Percentiles rank a stretch among this genome's conserved stretches.
Conservation (phyloP, 2,113 vertebrate genomes). For the Microtus montanus region DNA sequence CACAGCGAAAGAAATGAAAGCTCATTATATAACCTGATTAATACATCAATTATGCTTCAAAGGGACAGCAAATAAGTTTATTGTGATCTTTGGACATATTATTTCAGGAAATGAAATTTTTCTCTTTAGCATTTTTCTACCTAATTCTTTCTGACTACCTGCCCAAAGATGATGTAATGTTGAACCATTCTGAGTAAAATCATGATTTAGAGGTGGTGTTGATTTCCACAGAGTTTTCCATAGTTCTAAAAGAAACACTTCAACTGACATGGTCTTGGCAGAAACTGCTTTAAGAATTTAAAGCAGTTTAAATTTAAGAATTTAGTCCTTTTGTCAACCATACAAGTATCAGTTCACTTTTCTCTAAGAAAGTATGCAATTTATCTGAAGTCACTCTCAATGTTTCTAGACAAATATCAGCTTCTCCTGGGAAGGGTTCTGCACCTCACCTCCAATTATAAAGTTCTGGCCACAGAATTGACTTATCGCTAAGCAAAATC, state of each 20-base stretch:
- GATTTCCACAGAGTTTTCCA: slow-evolving; percentile 49
- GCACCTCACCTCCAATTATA: not conserved
- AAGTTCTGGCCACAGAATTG: not conserved
- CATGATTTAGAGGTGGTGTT: not conserved
- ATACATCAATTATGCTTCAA: slow-evolving; percentile 57
- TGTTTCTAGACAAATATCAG: not conserved
- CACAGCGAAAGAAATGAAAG: slow-evolving; percentile 60
- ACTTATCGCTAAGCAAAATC: not conserved
- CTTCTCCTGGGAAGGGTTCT: not conserved
- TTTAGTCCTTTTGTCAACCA: not conserved
- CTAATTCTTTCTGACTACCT: slow-evolving; percentile 47
- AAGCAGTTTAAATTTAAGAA: not conserved
- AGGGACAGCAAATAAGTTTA: slow-evolving; percentile 45
- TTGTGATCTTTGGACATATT: slow-evolving; percentile 30
- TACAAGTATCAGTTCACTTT: not conserved
- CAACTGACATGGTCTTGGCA: not conserved
- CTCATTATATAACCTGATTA: slow-evolving; percentile 50
- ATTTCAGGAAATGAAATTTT: slow-evolving; percentile 49
- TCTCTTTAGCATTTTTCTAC: slow-evolving; percentile 20
- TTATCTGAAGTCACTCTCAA: not conserved
- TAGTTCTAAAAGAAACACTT: not conserved
- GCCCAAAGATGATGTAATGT: slow-evolving; percentile 27
- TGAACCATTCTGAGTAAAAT: not conserved
- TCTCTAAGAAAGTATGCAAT: not conserved
- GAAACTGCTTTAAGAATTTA: not conserved